Conservation (phyloP, 2,797 vertebrate genomes). For the Pristis pectinata region DNA sequence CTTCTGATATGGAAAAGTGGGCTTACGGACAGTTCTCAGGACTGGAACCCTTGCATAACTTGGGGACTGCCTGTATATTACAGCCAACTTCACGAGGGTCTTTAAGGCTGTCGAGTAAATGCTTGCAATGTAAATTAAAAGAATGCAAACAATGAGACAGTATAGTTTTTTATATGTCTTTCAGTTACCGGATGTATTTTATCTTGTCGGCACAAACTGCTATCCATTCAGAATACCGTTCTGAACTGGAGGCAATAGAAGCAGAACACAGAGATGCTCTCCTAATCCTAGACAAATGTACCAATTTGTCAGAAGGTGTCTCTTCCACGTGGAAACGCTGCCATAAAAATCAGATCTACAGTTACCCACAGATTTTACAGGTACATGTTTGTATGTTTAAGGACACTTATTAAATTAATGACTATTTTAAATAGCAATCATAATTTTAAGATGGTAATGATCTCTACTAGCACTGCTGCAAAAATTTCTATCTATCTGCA, state of each 20-base stretch:
- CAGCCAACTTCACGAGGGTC: too few relatives aligned
- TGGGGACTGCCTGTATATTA: too few relatives aligned
- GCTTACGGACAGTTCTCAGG: too few relatives aligned
- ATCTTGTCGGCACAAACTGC: constrained; percentile 83
- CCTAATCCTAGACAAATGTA: constrained; percentile 86
- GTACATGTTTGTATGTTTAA: constrained; percentile 50
- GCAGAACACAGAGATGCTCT: constrained; percentile 80
- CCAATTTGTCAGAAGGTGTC: constrained; percentile 79
- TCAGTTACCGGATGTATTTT: constrained; percentile 78
- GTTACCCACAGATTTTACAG: constrained; percentile 94
- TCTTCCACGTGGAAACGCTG: constrained; percentile 76
- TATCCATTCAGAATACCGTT: constrained; percentile 81
- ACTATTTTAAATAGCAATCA: not conserved
- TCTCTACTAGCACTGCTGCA: not conserved
- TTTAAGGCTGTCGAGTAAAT: too few relatives aligned
- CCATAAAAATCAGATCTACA: constrained; percentile 77
- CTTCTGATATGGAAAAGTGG: too few relatives aligned
- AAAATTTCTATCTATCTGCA: not conserved
- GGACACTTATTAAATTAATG: not conserved
- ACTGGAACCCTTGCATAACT: too few relatives aligned
- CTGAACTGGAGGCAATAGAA: constrained; percentile 80
- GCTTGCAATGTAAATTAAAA: too few relatives aligned
- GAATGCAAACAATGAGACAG: too few relatives aligned
- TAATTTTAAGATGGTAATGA: not conserved
- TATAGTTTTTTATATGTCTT: not conserved